Conservation (phyloP, 2,888 invertebrate genomes). For the Steinernema scapterisci region DNA sequence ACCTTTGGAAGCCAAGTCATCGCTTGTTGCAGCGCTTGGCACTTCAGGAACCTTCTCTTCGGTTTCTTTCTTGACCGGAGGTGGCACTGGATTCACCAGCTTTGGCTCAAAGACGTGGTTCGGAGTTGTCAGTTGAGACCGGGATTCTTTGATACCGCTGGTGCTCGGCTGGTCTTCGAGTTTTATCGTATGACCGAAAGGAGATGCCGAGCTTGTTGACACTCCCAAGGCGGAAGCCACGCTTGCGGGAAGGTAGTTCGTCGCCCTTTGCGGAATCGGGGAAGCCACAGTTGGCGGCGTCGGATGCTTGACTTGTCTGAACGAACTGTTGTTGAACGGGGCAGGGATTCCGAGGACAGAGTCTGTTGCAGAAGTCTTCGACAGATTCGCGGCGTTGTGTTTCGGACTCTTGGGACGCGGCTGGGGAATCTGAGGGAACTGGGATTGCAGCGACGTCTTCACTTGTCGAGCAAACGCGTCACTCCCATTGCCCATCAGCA, state of each 20-base stretch:
- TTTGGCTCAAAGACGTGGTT: too few relatives aligned
- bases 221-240: not conserved
- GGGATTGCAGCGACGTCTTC: not conserved
- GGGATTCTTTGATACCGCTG: too few relatives aligned
- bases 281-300: slow-evolving; percentile 17
- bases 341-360: not conserved
- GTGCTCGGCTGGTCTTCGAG: too few relatives aligned
- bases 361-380: not conserved
- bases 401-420: not conserved
- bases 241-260: not conserved
- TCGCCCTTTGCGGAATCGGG: not conserved
- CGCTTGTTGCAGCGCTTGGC: not conserved
- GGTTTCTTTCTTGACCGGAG: too few relatives aligned
- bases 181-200: too few relatives aligned
- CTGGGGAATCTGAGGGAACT: not conserved
- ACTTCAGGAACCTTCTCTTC: not conserved
- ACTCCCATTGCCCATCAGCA: not conserved
- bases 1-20: not conserved
- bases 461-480: not conserved
- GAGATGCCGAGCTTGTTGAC: not conserved
- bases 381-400: not conserved
- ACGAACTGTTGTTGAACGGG: not conserved
- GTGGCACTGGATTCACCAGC: too few relatives aligned
- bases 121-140: too few relatives aligned
- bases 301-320: not conserved